Percentiles rank a stretch among this genome's conserved stretches.
Conservation (phyloP, 2,797 vertebrate species). For the Tapirus indicus region DNA sequence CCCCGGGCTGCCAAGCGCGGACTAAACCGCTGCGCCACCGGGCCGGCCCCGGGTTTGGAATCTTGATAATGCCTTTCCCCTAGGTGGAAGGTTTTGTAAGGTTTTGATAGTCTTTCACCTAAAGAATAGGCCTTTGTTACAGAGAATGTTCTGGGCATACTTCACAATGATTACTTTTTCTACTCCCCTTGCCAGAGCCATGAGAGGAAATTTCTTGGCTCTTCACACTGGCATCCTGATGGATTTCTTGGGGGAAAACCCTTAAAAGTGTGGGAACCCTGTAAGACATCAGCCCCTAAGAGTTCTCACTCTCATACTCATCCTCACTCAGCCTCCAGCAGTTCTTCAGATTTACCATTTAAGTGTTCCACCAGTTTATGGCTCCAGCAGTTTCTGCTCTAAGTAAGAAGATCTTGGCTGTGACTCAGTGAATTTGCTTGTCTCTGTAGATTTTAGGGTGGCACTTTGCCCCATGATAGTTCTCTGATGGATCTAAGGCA, state of each 20-base stretch:
- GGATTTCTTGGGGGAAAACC: background rate
- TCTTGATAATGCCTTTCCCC: background rate
- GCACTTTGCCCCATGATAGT: background rate
- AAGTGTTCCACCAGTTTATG: background rate
- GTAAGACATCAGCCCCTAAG: background rate
- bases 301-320: background rate
- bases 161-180: slow-evolving; percentile 24
- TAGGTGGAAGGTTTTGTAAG: background rate
- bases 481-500: background rate
- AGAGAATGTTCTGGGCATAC: background rate
- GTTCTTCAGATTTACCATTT: background rate
- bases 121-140: background rate
- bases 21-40: no score
- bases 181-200: background rate
- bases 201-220: background rate
- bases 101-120: background rate
- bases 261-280: background rate
- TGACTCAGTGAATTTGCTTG: background rate
- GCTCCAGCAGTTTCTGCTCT: background rate
- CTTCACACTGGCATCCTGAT: background rate
- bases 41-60: background rate
- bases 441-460: background rate
- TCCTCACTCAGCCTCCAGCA: background rate
- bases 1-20: no score
- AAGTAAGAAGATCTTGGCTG: background rate